A percentile compares a stretch with the other conserved stretches of the same genome.
These are phyloP conservation scores for Tarsius wallacei DNA, from an alignment of 2,797 vertebrate species.

Conservation along the genomic window DNA sequence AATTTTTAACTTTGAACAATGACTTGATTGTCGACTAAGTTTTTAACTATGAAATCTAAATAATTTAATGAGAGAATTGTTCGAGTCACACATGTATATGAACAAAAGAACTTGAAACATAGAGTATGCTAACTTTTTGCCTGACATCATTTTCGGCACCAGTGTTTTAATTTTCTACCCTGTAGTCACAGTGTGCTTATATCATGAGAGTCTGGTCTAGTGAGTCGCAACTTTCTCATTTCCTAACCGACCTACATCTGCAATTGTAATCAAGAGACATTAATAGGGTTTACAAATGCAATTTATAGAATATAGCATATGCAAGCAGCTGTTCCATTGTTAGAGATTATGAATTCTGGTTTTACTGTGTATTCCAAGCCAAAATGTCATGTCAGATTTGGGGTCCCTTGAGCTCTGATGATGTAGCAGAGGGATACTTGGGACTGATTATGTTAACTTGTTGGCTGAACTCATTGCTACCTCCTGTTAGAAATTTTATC, in stretches of 20 bases:
- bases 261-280: slow-evolving; percentile 32
- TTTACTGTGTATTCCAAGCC: slow-evolving; percentile 77
- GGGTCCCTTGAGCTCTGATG: slow-evolving; percentile 62
- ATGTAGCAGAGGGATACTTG: slow-evolving; percentile 65
- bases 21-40: background rate
- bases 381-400: slow-evolving; percentile 73
- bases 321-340: slow-evolving; percentile 27
- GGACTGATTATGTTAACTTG: slow-evolving; percentile 71
- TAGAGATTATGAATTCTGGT: slow-evolving; percentile 43
- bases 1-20: background rate
- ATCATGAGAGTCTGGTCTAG: background rate
- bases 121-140: background rate
- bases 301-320: slow-evolving; percentile 38
- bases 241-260: slow-evolving; percentile 23
- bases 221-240: background rate
- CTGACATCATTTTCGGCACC: background rate
- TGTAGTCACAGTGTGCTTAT: background rate
- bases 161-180: background rate
- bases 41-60: slow-evolving; percentile 42
- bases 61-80: background rate
- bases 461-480: slow-evolving; percentile 84
- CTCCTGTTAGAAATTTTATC: slow-evolving; percentile 80
- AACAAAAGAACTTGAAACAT: background rate
- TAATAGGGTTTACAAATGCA: slow-evolving; percentile 41
- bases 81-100: background rate